phyloP scores from a whole-genome alignment of 2,888 invertebrate genomes.

The Onchidella celtica region DNA sequence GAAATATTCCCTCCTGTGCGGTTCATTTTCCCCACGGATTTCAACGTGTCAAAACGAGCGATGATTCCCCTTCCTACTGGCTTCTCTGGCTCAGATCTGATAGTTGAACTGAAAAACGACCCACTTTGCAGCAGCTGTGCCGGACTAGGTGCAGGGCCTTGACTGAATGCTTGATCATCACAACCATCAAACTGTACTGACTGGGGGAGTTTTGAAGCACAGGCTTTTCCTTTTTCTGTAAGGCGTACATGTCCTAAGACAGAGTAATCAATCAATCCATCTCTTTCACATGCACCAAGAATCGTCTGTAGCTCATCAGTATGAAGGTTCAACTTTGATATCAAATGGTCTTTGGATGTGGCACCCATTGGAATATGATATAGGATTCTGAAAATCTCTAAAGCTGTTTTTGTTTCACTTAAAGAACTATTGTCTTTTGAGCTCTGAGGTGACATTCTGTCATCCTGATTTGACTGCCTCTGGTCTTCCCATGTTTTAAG shows the following conservation, averaged over 20 bases:
- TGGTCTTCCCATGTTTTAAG: too few species aligned
- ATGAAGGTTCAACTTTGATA: conserved; percentile 1
- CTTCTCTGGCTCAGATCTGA: neutral
- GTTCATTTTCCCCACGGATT: neutral
- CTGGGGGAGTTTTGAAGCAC: neutral
- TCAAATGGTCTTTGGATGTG: neutral
- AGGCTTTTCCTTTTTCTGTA: neutral
- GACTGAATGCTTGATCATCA: neutral
- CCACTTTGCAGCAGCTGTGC: neutral
- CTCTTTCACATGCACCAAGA: conserved; percentile 8
- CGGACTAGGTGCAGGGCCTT: conserved; percentile 11
- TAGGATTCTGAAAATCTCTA: neutral
- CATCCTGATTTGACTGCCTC: too few species aligned
- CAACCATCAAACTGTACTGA: neutral
- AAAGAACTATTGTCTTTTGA: too few species aligned
- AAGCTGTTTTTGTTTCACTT: too few species aligned
- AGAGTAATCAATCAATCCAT: conserved; percentile 4
- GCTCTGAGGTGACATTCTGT: too few species aligned
- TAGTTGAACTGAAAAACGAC: neutral
- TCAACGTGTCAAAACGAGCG: neutral
- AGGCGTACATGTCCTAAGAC: neutral
- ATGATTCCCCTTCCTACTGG: neutral
- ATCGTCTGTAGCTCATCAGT: conserved; percentile 3
- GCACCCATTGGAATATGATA: neutral
- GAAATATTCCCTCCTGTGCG: neutral